These are phyloP conservation scores for Strix occidentalis DNA, from an alignment of 2,797 vertebrate species.

Conservation along the genomic window DNA sequence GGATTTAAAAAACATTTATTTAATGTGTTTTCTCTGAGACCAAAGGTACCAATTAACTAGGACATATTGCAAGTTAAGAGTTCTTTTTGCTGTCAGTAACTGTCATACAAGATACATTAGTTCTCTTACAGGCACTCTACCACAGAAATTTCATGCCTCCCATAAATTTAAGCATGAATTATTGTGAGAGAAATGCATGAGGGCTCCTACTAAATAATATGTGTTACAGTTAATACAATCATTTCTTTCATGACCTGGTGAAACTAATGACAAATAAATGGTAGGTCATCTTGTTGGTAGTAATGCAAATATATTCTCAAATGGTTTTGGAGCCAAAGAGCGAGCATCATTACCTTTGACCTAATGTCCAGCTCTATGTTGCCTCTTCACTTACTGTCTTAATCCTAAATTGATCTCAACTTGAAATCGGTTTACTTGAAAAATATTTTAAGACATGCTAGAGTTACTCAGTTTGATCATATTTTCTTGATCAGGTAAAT, in stretches of 20 bases:
- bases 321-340: neutral
- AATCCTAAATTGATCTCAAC: neutral
- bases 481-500: neutral
- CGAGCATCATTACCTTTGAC: neutral
- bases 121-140: conserved; percentile 28
- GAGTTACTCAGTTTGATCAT: neutral
- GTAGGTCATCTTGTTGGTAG: neutral
- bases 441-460: neutral
- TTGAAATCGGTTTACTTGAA: neutral
- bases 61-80: conserved; percentile 17
- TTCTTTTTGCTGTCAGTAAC: conserved; percentile 45
- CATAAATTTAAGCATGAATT: conserved; percentile 29
- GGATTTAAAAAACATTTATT: conserved; percentile 37
- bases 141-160: neutral
- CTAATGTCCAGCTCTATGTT: neutral
- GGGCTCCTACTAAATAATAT: neutral
- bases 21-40: conserved; percentile 15
- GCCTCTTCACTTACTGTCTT: neutral
- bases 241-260: conserved; percentile 21
- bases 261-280: conserved; percentile 45
- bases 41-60: conserved; percentile 55
- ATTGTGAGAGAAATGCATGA: neutral
- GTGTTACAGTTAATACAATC: neutral
- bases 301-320: neutral
- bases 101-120: conserved; percentile 39